Evolutionary conservation across 2,797 vertebrate genomes (phyloP), one percentile per base, ranked within the genome.

Genomic region (Hemitrygon akajei): DNA sequence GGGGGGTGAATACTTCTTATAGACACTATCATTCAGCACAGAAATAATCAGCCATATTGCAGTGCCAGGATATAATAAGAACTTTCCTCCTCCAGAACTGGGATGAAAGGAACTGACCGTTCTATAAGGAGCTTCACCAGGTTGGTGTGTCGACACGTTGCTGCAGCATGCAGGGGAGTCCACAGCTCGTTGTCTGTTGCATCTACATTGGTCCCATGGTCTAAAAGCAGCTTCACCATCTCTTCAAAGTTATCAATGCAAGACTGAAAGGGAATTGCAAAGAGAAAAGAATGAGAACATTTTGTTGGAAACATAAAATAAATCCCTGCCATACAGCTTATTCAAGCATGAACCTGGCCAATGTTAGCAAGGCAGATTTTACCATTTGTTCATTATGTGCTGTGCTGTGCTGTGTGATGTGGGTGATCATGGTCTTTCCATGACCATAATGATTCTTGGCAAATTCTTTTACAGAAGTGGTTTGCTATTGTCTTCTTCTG

Each of bases 181-280:
- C 99, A 99, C 93, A 99, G 96, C 95, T 99, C 99, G 0, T 99
- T 99, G 97, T 99, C 99, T 96, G 98, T 98, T 94, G 98, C 97
- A 0, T 99, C 99, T 94, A 98, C 98, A 0, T 97, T 97, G 58
- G 98, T 98, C 75, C 98, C 98, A 0, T 98, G 98, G 95, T 95
- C 97, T 94, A 99, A 96, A 76, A 99, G 97, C 94, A 99, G 97
- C 96, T 97, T 98, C 94, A 99, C 98, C 94, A 99, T 98, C 94
- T 99, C 98, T 95, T 99, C 98, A 71, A 98, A 99, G 97, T 99
- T 99, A 97, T 99, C 99, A 86, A 99, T 99, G 94, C 99, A 99
- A 97, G 98, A 99, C 98, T 99, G 95, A 34, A 66, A 79, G n/a
- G 5, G 56, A 86, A 86, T n/a, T 1, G 58, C n/a, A 69, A 75